phyloP scores from a whole-genome alignment of 1,140 invertebrate genomes.

The Bombus balteatus region DNA sequence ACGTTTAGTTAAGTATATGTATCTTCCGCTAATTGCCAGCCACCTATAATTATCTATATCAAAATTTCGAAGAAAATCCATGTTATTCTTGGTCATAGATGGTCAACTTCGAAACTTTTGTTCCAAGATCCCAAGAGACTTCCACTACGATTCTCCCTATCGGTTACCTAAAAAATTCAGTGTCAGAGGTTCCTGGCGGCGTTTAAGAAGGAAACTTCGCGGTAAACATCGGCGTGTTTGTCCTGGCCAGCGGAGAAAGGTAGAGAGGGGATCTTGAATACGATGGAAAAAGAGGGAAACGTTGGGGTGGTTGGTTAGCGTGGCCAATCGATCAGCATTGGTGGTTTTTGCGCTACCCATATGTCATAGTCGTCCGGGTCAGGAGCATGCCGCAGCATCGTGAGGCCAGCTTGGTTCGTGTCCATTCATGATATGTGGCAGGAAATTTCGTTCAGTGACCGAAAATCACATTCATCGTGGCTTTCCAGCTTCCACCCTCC shows the following conservation, averaged over 20 bases:
- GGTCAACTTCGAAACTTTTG: background rate
- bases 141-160: too few relatives aligned
- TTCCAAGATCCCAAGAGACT: too few relatives aligned
- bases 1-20: too few relatives aligned
- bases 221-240: constrained; percentile 47
- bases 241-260: constrained; percentile 12
- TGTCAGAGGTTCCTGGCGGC: background rate
- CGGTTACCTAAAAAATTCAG: too few relatives aligned
- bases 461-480: constrained; percentile 10
- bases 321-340: constrained; percentile 82
- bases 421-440: constrained; percentile 76
- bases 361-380: constrained; percentile 75
- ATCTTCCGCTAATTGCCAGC: too few relatives aligned
- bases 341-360: constrained; percentile 81
- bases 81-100: too few relatives aligned
- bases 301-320: constrained; percentile 74
- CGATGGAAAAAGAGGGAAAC: constrained; percentile 39
- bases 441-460: constrained; percentile 70
- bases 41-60: too few relatives aligned
- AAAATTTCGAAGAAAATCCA: too few relatives aligned
- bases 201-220: background rate
- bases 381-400: constrained; percentile 79
- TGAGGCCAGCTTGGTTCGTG: constrained; percentile 75
- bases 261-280: background rate
- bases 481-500: background rate